Conservation (phyloP, 2,888 invertebrate species). For the Habrosyne pyritoides region DNA sequence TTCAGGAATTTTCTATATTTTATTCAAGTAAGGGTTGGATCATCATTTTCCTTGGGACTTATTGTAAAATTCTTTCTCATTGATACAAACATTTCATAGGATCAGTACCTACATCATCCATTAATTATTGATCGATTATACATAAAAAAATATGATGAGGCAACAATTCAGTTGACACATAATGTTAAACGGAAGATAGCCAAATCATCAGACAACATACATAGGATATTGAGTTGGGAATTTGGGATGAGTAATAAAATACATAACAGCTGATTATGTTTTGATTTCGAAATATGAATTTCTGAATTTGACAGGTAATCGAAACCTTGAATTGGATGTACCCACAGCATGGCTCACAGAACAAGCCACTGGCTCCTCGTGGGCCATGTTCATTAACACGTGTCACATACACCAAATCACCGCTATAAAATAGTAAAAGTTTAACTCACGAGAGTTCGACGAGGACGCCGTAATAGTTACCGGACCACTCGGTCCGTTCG, state of each 20-base stretch:
- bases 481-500: constrained; percentile 59
- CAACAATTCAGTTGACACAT: too few species aligned
- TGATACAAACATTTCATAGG: too few species aligned
- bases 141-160: too few species aligned
- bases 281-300: neutral
- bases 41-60: too few species aligned
- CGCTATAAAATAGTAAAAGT: constrained; percentile 13
- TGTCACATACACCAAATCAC: constrained; percentile 27
- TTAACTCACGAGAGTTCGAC: constrained; percentile 71
- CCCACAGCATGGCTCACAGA: constrained; percentile 35
- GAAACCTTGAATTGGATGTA: constrained; percentile 6
- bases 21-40: too few species aligned
- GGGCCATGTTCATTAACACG: constrained; percentile 43
- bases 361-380: constrained; percentile 43
- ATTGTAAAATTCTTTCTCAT: too few species aligned
- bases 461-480: constrained; percentile 62
- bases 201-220: neutral
- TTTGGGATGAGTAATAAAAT: neutral
- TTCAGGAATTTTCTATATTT: too few species aligned
- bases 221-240: neutral
- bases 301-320: neutral
- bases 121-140: too few species aligned
- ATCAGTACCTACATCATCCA: too few species aligned
- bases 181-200: neutral
- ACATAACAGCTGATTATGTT: constrained; percentile 10